Percentiles rank a stretch among this genome's conserved stretches.
phyloP scores from a whole-genome alignment of 2,797 vertebrate species.

The Girardinus metallicus region DNA sequence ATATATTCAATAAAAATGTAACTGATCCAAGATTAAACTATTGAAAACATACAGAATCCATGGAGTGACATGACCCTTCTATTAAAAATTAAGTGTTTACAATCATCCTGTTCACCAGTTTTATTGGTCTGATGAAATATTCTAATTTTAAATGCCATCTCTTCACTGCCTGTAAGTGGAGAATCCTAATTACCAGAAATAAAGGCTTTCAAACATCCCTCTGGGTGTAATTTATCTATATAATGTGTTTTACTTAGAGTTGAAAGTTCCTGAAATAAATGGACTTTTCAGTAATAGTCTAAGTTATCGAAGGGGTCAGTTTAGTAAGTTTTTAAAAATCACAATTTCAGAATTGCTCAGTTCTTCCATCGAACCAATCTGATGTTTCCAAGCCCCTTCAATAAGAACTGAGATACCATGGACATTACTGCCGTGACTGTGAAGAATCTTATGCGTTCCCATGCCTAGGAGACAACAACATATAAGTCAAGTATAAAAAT shows the following conservation, averaged over 20 bases:
- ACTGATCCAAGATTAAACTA: conserved; percentile 7
- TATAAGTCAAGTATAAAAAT: background rate
- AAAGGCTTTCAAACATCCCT: too few relatives aligned
- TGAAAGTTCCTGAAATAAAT: too few relatives aligned
- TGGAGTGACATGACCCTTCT: conserved; percentile 7
- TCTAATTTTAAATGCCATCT: background rate
- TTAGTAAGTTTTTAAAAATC: background rate
- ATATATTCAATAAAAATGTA: background rate
- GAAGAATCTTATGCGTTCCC: background rate
- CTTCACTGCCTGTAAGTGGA: too few relatives aligned
- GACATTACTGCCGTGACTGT: background rate
- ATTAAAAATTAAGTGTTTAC: conserved; percentile 14
- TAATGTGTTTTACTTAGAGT: too few relatives aligned
- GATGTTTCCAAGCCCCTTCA: background rate
- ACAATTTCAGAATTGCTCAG: background rate
- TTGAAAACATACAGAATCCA: conserved; percentile 11
- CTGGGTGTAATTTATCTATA: too few relatives aligned
- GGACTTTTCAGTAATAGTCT: too few relatives aligned
- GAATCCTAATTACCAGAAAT: too few relatives aligned
- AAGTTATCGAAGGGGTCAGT: too few relatives aligned
- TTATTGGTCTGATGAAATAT: too few relatives aligned
- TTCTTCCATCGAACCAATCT: background rate
- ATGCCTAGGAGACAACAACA: background rate
- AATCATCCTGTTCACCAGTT: conserved; percentile 9
- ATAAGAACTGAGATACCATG: background rate